Evolutionary conservation across 35 echinoderm and acorn worm genomes (phyloP).

Genomic region (Ophiothrix spiculata): DNA sequence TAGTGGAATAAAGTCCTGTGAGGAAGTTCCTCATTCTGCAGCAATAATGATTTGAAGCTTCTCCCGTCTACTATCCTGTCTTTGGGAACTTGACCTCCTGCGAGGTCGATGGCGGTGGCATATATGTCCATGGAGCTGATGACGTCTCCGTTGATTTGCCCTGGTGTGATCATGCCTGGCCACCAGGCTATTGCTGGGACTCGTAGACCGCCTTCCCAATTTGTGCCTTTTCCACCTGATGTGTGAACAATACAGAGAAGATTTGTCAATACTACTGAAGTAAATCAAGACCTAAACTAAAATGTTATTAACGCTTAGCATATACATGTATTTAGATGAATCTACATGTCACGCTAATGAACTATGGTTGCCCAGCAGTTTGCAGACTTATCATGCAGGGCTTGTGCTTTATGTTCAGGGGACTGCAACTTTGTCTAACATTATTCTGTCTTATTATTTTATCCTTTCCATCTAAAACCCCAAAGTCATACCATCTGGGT

Average conservation of each 20-base stretch:
- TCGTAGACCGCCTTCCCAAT: slow-evolving; percentile 89
- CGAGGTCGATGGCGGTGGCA: slow-evolving; percentile 62
- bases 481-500: no score
- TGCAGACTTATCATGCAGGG: no score
- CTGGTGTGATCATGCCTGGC: slow-evolving; percentile 53
- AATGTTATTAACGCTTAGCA: no score
- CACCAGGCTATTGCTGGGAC: slow-evolving; percentile 93
- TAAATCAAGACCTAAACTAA: background rate
- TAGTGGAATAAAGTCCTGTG: slow-evolving; percentile 60
- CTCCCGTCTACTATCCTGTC: slow-evolving; percentile 63
- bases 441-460: no score
- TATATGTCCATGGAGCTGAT: slow-evolving; percentile 86
- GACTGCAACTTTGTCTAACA: no score
- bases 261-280: background rate
- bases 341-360: background rate
- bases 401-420: no score
- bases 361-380: no score
- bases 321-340: no score
- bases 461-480: no score
- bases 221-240: slow-evolving; percentile 65
- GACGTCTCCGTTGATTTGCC: slow-evolving; percentile 30
- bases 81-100: slow-evolving; percentile 27
- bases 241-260: background rate
- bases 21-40: slow-evolving; percentile 35
- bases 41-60: slow-evolving; percentile 56